phyloP scores from a whole-genome alignment of 1,140 invertebrate species.

The Teleopsis dalmanni region DNA sequence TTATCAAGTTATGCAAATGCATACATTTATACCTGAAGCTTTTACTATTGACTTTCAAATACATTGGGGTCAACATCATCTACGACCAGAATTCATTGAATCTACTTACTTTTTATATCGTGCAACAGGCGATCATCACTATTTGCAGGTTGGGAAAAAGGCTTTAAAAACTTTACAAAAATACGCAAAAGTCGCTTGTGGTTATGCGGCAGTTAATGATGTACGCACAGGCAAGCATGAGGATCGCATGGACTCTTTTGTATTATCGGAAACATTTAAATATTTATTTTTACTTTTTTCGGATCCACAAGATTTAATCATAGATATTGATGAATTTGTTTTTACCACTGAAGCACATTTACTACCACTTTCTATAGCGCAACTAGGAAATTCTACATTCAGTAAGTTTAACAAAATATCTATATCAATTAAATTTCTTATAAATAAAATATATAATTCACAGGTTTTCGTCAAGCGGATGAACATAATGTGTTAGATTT shows the following conservation, averaged over 20 bases:
- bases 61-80: slow-evolving; percentile 95
- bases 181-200: slow-evolving; percentile 87
- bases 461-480: slow-evolving; percentile 43
- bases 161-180: slow-evolving; percentile 87
- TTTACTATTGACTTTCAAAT: slow-evolving; percentile 94
- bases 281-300: slow-evolving; percentile 93
- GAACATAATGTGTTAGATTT: slow-evolving; percentile 58
- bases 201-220: slow-evolving; percentile 94
- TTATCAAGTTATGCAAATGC: slow-evolving; percentile 92
- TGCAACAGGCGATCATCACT: slow-evolving; percentile 92
- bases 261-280: slow-evolving; percentile 95
- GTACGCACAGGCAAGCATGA: slow-evolving; percentile 84
- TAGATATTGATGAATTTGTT: slow-evolving; percentile 93
- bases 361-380: slow-evolving; percentile 75
- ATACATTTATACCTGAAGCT: slow-evolving; percentile 97
- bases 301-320: slow-evolving; percentile 74
- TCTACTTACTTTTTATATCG: slow-evolving; percentile 95
- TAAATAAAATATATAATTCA: slow-evolving; percentile 3
- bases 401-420: slow-evolving; percentile 24
- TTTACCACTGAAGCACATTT: slow-evolving; percentile 97
- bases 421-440: not conserved
- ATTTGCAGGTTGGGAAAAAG: slow-evolving; percentile 85
- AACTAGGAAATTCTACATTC: slow-evolving; percentile 39
- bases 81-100: slow-evolving; percentile 95
- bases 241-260: slow-evolving; percentile 97